A percentile compares a stretch with the other conserved stretches of the same genome.
Conservation (phyloP, 2,888 invertebrate species). For the Phalera bucephala region DNA sequence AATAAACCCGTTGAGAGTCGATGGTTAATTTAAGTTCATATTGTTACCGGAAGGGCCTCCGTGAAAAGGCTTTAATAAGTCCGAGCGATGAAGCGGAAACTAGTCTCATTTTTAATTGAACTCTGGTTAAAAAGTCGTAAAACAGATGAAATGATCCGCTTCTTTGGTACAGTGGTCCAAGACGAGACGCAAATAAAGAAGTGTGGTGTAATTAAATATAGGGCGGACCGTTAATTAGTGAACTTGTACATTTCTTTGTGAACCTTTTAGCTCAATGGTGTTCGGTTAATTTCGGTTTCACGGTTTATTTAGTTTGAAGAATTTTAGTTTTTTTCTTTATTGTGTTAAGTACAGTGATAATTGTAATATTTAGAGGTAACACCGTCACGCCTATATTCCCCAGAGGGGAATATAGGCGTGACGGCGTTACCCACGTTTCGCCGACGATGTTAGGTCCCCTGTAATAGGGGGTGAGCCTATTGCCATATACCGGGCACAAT, state of each 20-base stretch:
- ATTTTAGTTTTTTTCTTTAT: background rate
- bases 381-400: too few relatives aligned
- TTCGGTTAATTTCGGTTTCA: background rate
- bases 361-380: background rate
- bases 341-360: background rate
- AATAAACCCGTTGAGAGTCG: slow-evolving; percentile 55
- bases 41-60: slow-evolving; percentile 53
- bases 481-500: too few relatives aligned
- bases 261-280: background rate
- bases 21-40: slow-evolving; percentile 64
- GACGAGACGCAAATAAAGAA: slow-evolving; percentile 34
- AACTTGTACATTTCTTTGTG: background rate
- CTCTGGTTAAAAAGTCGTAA: slow-evolving; percentile 43
- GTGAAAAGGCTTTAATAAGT: slow-evolving; percentile 48
- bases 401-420: too few relatives aligned
- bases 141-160: slow-evolving; percentile 50
- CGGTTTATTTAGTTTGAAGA: background rate
- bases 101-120: slow-evolving; percentile 62
- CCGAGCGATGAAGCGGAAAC: slow-evolving; percentile 52
- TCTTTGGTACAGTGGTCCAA: slow-evolving; percentile 38
- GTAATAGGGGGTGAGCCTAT: too few relatives aligned
- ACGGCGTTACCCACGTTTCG: too few relatives aligned
- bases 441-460: too few relatives aligned
- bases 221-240: slow-evolving; percentile 42
- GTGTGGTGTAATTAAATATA: slow-evolving; percentile 40